phyloP scores from a whole-genome alignment of 1,140 invertebrate genomes.

The Trachymyrmex cornetzi region DNA sequence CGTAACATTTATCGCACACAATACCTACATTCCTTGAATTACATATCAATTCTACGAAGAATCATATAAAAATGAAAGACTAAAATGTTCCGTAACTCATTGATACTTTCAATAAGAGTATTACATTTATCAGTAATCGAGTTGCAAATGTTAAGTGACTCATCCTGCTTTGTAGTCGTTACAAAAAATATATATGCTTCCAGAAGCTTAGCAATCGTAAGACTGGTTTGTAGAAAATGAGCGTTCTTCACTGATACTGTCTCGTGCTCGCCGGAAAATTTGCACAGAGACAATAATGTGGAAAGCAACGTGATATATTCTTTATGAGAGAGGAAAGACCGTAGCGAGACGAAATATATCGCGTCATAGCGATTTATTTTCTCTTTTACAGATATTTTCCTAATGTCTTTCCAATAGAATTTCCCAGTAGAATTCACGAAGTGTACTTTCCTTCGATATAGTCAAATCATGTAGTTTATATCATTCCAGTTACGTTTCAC shows the following conservation, averaged over 20 bases:
- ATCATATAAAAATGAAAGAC: neutral
- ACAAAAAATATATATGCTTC: slow-evolving; percentile 62
- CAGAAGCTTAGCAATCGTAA: slow-evolving; percentile 69
- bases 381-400: slow-evolving; percentile 68
- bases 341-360: slow-evolving; percentile 39
- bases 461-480: slow-evolving; percentile 35
- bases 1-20: slow-evolving; percentile 38
- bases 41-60: slow-evolving; percentile 21
- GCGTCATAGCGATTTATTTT: slow-evolving; percentile 58
- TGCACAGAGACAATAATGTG: slow-evolving; percentile 30
- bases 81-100: neutral
- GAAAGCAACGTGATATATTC: slow-evolving; percentile 58
- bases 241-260: slow-evolving; percentile 52
- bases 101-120: neutral
- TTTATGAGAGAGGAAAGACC: slow-evolving; percentile 34
- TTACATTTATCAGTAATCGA: slow-evolving; percentile 8
- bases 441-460: slow-evolving; percentile 68
- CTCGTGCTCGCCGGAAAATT: slow-evolving; percentile 3
- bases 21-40: slow-evolving; percentile 51
- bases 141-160: slow-evolving; percentile 6
- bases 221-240: slow-evolving; percentile 66
- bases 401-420: slow-evolving; percentile 65
- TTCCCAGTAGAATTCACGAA: slow-evolving; percentile 61
- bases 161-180: slow-evolving; percentile 34
- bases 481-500: slow-evolving; percentile 45